phyloP scores from a whole-genome alignment of 2,113 vertebrate species.

The Hipposideros armiger region DNA sequence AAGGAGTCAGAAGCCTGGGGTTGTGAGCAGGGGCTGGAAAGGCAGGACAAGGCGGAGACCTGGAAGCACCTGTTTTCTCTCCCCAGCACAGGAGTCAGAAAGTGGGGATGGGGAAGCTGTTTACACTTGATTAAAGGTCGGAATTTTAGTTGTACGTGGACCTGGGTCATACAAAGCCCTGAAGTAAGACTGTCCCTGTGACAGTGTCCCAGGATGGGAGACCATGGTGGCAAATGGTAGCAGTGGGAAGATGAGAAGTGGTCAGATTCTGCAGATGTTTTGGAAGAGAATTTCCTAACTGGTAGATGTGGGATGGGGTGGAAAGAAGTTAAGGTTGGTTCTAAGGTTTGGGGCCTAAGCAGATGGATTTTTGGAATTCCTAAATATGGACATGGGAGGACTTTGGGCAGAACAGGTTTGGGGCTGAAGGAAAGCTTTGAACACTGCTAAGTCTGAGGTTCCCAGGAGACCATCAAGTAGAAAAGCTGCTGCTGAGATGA shows the following conservation, averaged over 20 bases:
- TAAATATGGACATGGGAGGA: background rate
- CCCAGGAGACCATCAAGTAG: background rate
- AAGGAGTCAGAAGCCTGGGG: background rate
- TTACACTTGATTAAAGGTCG: background rate
- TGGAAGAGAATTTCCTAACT: background rate
- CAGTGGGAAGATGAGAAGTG: background rate
- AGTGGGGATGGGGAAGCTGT: no score
- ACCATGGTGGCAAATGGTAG: rapidly evolving
- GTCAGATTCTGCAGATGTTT: background rate
- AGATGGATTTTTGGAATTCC: background rate
- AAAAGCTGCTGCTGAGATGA: background rate
- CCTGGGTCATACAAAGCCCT: background rate
- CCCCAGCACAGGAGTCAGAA: background rate
- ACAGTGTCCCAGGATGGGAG: background rate
- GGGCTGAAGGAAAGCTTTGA: background rate
- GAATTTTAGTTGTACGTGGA: background rate
- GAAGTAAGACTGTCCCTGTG: background rate
- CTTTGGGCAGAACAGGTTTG: background rate
- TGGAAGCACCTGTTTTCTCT: background rate
- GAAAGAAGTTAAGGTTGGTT: background rate
- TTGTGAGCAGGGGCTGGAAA: background rate
- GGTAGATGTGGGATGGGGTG: background rate
- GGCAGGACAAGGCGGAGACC: background rate
- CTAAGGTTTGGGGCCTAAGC: background rate
- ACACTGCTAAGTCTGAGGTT: background rate